A percentile compares a stretch with the other conserved stretches of the same genome.
phyloP scores from a whole-genome alignment of 2,113 vertebrate species.

The Calypte anna region DNA sequence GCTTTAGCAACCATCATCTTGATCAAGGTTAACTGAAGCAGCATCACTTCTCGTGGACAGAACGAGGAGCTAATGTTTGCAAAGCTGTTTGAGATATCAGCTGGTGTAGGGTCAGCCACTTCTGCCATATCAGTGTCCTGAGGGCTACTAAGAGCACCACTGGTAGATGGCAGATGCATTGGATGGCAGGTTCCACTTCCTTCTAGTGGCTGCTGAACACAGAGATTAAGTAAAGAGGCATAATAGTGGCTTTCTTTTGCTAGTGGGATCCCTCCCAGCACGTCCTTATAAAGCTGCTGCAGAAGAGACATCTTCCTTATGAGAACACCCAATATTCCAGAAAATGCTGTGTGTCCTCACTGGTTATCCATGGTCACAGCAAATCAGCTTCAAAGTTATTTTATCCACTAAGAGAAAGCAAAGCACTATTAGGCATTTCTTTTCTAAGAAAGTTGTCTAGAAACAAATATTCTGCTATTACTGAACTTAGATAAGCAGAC shows the following conservation, averaged over 20 bases:
- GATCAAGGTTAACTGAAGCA: constrained; percentile 82
- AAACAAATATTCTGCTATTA: background rate
- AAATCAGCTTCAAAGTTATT: background rate
- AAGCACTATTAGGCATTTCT: background rate
- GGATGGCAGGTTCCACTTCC: background rate
- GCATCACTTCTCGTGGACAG: constrained; percentile 58
- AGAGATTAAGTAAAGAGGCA: constrained; percentile 56
- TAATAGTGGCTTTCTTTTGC: constrained; percentile 52
- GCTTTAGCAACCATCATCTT: constrained; percentile 68
- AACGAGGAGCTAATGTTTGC: background rate
- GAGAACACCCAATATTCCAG: background rate
- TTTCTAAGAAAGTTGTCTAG: background rate
- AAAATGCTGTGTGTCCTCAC: background rate
- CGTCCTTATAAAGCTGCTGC: constrained; percentile 70
- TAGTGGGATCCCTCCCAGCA: constrained; percentile 68
- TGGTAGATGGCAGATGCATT: background rate
- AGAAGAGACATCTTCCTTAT: constrained; percentile 70
- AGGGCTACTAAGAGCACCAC: background rate
- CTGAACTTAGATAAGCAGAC: background rate
- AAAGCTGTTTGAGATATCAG: background rate
- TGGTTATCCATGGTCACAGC: background rate
- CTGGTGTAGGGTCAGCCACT: background rate
- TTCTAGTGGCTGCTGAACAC: background rate
- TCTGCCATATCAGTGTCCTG: background rate
- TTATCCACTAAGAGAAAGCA: background rate